Evolutionary conservation across 2,113 vertebrate species (phyloP).

Genomic region (Peromyscus californicus): DNA sequence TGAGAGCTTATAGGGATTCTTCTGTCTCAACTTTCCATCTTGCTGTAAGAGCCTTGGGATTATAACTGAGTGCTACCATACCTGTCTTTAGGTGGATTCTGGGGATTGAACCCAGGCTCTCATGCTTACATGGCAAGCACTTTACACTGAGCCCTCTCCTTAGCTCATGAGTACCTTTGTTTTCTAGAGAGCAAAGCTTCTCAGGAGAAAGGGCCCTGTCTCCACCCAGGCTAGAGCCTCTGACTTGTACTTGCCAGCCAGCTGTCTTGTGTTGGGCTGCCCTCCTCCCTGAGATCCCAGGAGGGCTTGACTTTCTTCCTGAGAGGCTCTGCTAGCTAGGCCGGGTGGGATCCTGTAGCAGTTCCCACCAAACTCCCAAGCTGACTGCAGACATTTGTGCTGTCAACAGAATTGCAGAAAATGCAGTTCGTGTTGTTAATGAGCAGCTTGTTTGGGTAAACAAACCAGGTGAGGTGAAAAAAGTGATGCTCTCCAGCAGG

Average conservation of each 20-base stretch:
- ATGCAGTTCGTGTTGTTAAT: slow-evolving; percentile 81
- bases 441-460: slow-evolving; percentile 86
- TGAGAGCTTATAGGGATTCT: background rate
- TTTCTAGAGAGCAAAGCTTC: slow-evolving; percentile 75
- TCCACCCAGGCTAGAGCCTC: slow-evolving; percentile 53
- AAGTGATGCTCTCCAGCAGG: slow-evolving; percentile 73
- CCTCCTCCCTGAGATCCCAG: background rate
- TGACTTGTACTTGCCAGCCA: slow-evolving; percentile 64
- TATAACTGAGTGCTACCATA: background rate
- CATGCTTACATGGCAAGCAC: background rate
- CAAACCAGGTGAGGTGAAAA: slow-evolving; percentile 81
- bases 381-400: slow-evolving; percentile 82
- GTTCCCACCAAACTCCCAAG: slow-evolving; percentile 80
- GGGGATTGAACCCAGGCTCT: background rate
- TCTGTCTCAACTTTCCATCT: background rate
- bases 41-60: background rate
- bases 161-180: slow-evolving; percentile 77
- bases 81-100: background rate
- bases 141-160: background rate
- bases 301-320: slow-evolving; percentile 46
- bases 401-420: slow-evolving; percentile 82
- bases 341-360: slow-evolving; percentile 66
- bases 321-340: slow-evolving; percentile 66
- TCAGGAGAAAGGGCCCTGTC: slow-evolving; percentile 76
- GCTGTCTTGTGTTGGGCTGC: background rate